A percentile compares a stretch with the other conserved stretches of the same genome.
Evolutionary conservation across 2,888 invertebrate species (phyloP).

Genomic region (Tholera decimalis): DNA sequence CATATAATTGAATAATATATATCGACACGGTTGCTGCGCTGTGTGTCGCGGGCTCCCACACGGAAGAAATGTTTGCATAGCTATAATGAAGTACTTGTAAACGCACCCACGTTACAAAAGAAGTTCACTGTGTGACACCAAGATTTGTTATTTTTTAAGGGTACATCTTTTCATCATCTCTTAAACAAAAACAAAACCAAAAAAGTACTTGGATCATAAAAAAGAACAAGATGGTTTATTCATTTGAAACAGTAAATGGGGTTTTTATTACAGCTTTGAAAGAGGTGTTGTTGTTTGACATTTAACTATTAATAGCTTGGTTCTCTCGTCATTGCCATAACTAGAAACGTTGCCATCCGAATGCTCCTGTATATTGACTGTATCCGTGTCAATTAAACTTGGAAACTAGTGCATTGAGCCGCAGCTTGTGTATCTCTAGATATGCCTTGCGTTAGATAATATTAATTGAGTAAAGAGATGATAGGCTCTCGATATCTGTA

Average conservation of each 20-base stretch:
- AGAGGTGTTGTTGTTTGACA: neutral
- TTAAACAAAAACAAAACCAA: too few relatives aligned
- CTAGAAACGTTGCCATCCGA: neutral
- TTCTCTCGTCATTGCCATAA: neutral
- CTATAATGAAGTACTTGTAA: too few relatives aligned
- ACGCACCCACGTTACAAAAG: too few relatives aligned
- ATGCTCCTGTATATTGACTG: constrained; percentile 1
- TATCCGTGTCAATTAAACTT: constrained; percentile 16
- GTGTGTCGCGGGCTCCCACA: too few relatives aligned
- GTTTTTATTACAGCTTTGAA: neutral
- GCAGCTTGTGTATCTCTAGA: neutral
- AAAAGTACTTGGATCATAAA: too few relatives aligned
- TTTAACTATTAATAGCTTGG: neutral
- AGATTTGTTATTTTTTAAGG: too few relatives aligned
- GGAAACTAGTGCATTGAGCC: neutral
- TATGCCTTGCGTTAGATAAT: constrained; percentile 5
- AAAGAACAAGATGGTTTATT: too few relatives aligned
- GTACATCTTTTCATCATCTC: too few relatives aligned
- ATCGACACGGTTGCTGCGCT: too few relatives aligned
- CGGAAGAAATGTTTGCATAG: too few relatives aligned
- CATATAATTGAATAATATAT: too few relatives aligned
- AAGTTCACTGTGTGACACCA: too few relatives aligned
- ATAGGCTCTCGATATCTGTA: neutral
- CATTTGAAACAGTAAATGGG: neutral
- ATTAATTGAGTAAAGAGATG: constrained; percentile 2